These are phyloP conservation scores for Chelonia mydas DNA, from an alignment of 2,797 vertebrate genomes.

Conservation along the genomic window DNA sequence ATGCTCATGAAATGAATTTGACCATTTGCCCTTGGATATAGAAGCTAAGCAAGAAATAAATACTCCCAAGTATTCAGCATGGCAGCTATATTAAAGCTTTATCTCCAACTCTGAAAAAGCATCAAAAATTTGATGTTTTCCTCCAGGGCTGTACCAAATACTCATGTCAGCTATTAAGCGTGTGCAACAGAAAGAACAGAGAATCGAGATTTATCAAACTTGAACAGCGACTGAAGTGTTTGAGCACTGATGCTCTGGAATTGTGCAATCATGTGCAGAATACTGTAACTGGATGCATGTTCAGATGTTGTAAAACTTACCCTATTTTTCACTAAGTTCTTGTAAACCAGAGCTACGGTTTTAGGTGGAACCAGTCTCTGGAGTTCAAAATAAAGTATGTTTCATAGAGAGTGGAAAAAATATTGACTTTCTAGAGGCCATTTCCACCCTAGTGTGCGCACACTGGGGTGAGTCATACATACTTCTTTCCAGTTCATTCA, in stretches of 20 bases:
- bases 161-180: neutral
- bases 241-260: neutral
- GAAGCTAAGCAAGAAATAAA: slow-evolving; percentile 30
- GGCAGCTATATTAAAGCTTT: neutral
- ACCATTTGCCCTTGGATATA: neutral
- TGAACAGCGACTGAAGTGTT: neutral
- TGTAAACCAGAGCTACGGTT: neutral
- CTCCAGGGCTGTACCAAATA: neutral
- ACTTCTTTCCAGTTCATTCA: neutral
- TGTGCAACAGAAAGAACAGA: neutral
- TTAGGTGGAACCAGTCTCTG: neutral
- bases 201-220: neutral
- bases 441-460: neutral
- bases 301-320: neutral
- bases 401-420: neutral
- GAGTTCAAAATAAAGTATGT: neutral
- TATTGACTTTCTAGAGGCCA: neutral
- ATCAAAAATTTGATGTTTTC: neutral
- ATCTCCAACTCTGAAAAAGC: neutral
- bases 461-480: slow-evolving; percentile 17
- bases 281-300: neutral
- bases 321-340: neutral
- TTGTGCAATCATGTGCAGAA: neutral
- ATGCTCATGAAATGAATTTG: neutral
- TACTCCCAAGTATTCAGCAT: neutral